A percentile compares a stretch with the other conserved stretches of the same genome.
These are phyloP conservation scores for Elmis aenea DNA, from an alignment of 2,888 invertebrate genomes.

Conservation along the genomic window DNA sequence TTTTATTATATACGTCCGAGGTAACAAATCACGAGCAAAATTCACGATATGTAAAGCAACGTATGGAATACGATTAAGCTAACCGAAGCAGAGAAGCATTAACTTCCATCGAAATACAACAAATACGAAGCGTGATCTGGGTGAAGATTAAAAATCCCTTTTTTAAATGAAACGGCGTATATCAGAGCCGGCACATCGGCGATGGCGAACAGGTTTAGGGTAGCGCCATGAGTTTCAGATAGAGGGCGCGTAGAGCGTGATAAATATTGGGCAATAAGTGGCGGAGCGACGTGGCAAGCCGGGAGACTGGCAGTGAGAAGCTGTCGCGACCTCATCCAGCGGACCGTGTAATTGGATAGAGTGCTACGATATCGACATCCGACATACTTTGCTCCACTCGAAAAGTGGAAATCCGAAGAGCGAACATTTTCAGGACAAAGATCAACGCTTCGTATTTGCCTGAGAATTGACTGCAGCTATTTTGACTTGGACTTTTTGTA, in stretches of 20 bases:
- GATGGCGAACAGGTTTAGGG: constrained; percentile 7
- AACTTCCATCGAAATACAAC: too few relatives aligned
- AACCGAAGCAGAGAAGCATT: too few relatives aligned
- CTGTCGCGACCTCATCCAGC: constrained; percentile 45
- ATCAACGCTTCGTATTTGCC: constrained; percentile 21
- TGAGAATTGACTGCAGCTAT: constrained; percentile 13
- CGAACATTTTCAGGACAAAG: constrained; percentile 24
- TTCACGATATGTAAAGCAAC: too few relatives aligned
- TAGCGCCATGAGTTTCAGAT: constrained; percentile 11
- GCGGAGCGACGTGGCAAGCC: constrained; percentile 39
- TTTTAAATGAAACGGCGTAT: too few relatives aligned
- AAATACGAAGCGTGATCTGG: too few relatives aligned
- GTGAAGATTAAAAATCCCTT: too few relatives aligned
- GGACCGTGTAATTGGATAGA: constrained; percentile 46
- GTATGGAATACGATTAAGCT: too few relatives aligned
- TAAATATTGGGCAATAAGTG: constrained; percentile 44
- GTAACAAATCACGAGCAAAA: too few relatives aligned
- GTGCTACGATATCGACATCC: constrained; percentile 38
- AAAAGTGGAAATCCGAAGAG: constrained; percentile 25
- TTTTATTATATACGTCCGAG: too few relatives aligned
- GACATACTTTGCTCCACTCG: constrained; percentile 23
- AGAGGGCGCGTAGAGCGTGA: constrained; percentile 29
- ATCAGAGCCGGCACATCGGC: too few relatives aligned
- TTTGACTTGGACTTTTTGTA: constrained; percentile 5
- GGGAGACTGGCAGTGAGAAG: constrained; percentile 40